These are phyloP conservation scores for Xestia rhomboidea DNA, from an alignment of 2,888 invertebrate species.

Conservation along the genomic window DNA sequence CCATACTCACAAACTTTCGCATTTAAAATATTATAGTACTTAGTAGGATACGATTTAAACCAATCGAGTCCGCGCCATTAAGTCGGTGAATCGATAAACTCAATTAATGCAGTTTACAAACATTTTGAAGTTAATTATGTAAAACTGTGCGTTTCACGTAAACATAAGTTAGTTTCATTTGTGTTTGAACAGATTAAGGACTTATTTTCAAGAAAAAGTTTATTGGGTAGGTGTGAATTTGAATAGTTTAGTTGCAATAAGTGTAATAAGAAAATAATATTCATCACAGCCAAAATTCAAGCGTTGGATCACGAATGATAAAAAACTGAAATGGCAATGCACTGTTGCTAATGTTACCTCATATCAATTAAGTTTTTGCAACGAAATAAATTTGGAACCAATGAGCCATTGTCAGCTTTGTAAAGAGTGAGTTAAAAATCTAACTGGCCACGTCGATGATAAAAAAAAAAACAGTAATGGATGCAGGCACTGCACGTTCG, in stretches of 20 bases:
- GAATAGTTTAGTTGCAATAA: not conserved
- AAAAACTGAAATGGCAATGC: conserved; percentile 22
- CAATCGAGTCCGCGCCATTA: conserved; percentile 3
- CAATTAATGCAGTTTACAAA: not conserved
- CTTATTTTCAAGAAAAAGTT: not conserved
- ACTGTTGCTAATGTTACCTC: conserved; percentile 11
- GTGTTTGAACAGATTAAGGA: conserved; percentile 5
- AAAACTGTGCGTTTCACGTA: not conserved
- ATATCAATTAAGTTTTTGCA: conserved; percentile 44
- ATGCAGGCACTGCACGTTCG: conserved; percentile 70
- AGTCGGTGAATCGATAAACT: not conserved
- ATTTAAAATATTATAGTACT: too few relatives aligned
- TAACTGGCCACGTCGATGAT: conserved; percentile 45
- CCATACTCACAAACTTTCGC: too few relatives aligned
- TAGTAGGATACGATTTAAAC: not conserved
- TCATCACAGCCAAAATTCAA: conserved; percentile 1
- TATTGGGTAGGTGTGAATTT: not conserved
- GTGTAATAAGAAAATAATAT: conserved; percentile 2
- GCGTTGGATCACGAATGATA: not conserved
- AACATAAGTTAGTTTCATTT: not conserved
- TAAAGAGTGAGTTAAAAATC: conserved; percentile 54
- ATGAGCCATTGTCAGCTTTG: conserved; percentile 49
- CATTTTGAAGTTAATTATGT: not conserved
- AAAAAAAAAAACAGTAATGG: conserved; percentile 57
- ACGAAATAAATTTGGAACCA: conserved; percentile 47